Evolutionary conservation across 2,888 invertebrate species (phyloP), one percentile per base, ranked within the genome.

Genomic region (Drosophila nr. perissopoda): DNA sequence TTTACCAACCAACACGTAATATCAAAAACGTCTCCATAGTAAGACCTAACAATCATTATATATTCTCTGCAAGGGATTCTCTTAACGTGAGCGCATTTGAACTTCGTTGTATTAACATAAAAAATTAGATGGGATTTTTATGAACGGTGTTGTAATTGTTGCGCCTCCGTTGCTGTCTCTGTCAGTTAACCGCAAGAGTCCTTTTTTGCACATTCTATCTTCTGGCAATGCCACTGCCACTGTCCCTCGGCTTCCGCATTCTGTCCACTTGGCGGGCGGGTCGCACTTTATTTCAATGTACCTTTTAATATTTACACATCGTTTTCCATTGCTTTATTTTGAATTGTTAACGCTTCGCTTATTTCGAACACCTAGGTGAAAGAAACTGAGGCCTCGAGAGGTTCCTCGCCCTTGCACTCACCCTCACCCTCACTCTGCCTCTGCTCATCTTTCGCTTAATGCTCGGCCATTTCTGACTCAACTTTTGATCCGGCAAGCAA

Each of bases 291-390:
- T 72, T 70, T 68, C 60, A 66, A 65, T 73, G 71, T 69, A 56
- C 69, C 67, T 76, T 67, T 80, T 58, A 76, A 82, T 78, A 84
- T 84, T 87, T 82, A 76, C 73, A 84, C 69, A 73, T 58, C 31
- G 48, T 53, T 70, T 78, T 72, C 61, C 58, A 62, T 68, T 69
- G 59, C 65, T 73, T 73, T 86, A 57, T 83, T 77, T 79, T 69
- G 73, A 68, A 79, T 75, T 83, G 71, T 83, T 77, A 72, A 69
- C 87, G 76, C 85, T 63, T 82, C 75, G 67, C 78, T 87, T 73
- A 59, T 67, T 80, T 25, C 54, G 56, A 74, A 60, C 69, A 75
- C 73, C 63, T 65, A 68, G 52, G n/a, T 42, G 29, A 10, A 25
- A 21, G 45, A 7, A 49, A 27, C 31, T 33, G n/a, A 1, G 29